Evolutionary conservation across 37 sponge, comb jelly and placozoan species (phyloP).

Genomic region (Lycopodina hypogea): DNA sequence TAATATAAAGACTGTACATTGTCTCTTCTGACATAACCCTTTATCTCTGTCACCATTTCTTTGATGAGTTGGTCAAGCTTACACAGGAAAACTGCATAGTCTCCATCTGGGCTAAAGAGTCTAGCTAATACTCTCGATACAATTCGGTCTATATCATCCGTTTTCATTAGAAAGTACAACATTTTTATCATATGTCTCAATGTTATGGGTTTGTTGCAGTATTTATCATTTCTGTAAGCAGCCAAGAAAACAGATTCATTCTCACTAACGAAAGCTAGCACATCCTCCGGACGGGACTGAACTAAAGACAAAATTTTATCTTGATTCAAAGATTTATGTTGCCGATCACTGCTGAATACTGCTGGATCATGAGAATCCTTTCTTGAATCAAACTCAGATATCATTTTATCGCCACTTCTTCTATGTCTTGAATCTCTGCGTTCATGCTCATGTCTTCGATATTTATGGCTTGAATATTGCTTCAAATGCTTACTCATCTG

Average conservation of each 20-base stretch:
- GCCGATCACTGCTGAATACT: no score
- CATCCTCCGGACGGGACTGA: neutral
- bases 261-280: neutral
- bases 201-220: conserved; percentile 1
- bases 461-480: no score
- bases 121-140: conserved; percentile 25
- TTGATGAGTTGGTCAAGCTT: conserved; percentile 26
- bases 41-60: conserved; percentile 28
- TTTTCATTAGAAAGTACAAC: conserved; percentile 18
- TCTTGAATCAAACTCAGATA: no score
- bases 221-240: conserved; percentile 17
- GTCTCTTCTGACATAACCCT: conserved; percentile 7
- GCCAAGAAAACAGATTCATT: conserved; percentile 41
- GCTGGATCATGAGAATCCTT: no score
- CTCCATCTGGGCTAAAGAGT: conserved; percentile 1
- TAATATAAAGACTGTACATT: conserved; percentile 26
- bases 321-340: neutral
- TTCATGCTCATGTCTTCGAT: neutral
- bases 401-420: neutral
- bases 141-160: neutral
- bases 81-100: conserved; percentile 18
- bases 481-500: no score
- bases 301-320: conserved; percentile 11
- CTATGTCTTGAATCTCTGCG: neutral
- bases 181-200: conserved; percentile 36